A percentile compares a stretch with the other conserved stretches of the same genome.
These are phyloP conservation scores for Plutomurus gul DNA, from an alignment of 1,140 invertebrate species.

Conservation along the genomic window DNA sequence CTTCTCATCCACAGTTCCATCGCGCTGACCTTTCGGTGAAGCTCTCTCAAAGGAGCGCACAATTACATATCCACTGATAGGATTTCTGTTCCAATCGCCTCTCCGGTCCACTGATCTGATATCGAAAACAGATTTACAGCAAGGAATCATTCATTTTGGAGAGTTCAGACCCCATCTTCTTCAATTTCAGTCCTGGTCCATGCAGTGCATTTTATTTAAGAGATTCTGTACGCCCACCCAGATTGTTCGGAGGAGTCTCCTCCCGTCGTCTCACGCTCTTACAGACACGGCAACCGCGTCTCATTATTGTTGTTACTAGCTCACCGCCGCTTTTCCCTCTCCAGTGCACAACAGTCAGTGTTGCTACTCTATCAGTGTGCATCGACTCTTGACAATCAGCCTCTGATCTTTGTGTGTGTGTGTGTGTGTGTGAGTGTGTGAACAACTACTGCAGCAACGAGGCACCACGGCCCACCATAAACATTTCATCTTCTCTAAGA, in stretches of 20 bases:
- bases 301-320: neutral
- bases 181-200: neutral
- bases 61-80: too few relatives aligned
- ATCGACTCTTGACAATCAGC: conserved; percentile 6
- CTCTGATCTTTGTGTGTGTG: too few relatives aligned
- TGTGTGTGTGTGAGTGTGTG: too few relatives aligned
- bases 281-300: neutral
- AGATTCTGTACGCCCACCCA: neutral
- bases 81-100: too few relatives aligned
- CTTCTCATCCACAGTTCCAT: too few relatives aligned
- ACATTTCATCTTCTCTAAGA: neutral
- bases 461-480: neutral
- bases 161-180: neutral
- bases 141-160: neutral
- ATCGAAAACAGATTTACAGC: too few relatives aligned
- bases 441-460: neutral
- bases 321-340: neutral
- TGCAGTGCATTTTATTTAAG: neutral
- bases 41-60: neutral
- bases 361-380: neutral
- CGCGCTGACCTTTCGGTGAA: neutral
- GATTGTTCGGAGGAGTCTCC: neutral
- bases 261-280: neutral
- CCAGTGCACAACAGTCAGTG: neutral
- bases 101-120: too few relatives aligned